Evolutionary conservation across 1,140 invertebrate species (phyloP).

Genomic region (Drosophila aff.): DNA sequence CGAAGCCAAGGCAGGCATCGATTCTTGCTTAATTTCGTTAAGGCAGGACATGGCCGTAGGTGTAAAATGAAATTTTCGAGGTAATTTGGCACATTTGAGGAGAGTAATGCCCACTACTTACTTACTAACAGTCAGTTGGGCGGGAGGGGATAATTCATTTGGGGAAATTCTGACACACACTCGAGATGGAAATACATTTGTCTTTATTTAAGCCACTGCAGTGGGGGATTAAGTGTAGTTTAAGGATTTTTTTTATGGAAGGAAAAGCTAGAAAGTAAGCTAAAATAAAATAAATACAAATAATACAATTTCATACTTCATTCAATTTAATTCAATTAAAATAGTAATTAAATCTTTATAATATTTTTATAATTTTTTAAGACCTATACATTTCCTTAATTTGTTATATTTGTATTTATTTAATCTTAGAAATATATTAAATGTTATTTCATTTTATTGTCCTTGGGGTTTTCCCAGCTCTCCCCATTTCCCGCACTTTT

Average conservation of each 20-base stretch:
- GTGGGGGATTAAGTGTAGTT: not conserved
- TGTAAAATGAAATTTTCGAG: constrained; percentile 38
- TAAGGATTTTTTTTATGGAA: too few relatives aligned
- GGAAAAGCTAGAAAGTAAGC: too few relatives aligned
- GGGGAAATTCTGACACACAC: constrained; percentile 1
- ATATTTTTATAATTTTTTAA: too few relatives aligned
- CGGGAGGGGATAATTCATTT: constrained; percentile 14
- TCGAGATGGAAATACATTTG: too few relatives aligned
- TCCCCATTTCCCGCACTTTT: not conserved
- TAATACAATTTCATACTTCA: too few relatives aligned
- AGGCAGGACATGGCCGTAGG: constrained; percentile 10
- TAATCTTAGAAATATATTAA: not conserved
- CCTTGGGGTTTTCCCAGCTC: not conserved
- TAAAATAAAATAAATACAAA: too few relatives aligned
- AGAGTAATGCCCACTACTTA: constrained; percentile 14
- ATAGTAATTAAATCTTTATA: too few relatives aligned
- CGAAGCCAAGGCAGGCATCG: constrained; percentile 52
- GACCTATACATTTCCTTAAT: too few relatives aligned
- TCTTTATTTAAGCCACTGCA: not conserved
- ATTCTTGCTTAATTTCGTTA: constrained; percentile 38
- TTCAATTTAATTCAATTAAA: too few relatives aligned
- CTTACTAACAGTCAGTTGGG: not conserved
- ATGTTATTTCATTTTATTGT: not conserved
- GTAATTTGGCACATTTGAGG: constrained; percentile 62
- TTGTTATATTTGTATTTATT: not conserved